Percentiles rank a stretch among this genome's conserved stretches.
phyloP scores from a whole-genome alignment of 2,888 invertebrate genomes.

The Volucella bombylans region DNA sequence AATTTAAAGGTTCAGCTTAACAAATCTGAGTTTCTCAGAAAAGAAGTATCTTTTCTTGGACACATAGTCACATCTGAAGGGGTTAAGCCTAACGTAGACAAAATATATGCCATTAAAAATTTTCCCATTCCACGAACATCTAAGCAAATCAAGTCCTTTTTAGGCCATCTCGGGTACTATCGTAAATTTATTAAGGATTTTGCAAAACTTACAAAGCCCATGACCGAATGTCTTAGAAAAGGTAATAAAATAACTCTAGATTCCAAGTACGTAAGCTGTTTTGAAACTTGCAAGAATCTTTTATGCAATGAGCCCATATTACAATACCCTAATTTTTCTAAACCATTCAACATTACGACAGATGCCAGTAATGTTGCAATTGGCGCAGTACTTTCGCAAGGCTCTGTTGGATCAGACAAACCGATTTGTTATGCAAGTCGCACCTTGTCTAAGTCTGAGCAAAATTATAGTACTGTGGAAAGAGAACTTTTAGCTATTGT shows the following conservation, averaged over 20 bases:
- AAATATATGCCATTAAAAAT: slow-evolving; percentile 58
- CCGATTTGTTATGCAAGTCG: slow-evolving; percentile 57
- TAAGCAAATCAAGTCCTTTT: slow-evolving; percentile 69
- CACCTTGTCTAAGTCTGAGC: slow-evolving; percentile 31
- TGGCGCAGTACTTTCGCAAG: slow-evolving; percentile 42
- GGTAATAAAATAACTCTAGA: slow-evolving; percentile 5
- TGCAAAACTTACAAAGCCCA: slow-evolving; percentile 60
- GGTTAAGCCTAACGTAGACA: slow-evolving; percentile 75
- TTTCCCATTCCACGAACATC: slow-evolving; percentile 15
- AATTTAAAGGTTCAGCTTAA: too few relatives aligned
- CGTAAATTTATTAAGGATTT: slow-evolving; percentile 70
- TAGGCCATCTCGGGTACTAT: slow-evolving; percentile 66
- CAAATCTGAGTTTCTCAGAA: slow-evolving; percentile 74
- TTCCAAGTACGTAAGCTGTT: slow-evolving; percentile 28
- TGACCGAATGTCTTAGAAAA: slow-evolving; percentile 58
- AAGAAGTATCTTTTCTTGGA: slow-evolving; percentile 77
- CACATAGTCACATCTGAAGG: slow-evolving; percentile 75
- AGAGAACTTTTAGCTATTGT: slow-evolving; percentile 13
- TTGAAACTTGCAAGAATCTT: slow-evolving; percentile 54
- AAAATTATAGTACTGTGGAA: slow-evolving; percentile 7
- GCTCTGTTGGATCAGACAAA: slow-evolving; percentile 46
- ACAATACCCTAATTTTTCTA: slow-evolving; percentile 23
- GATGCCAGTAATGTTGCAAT: slow-evolving; percentile 48
- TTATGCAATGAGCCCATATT: slow-evolving; percentile 48
- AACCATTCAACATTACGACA: slow-evolving; percentile 40